Base-by-base conservation (phyloP, 2,797 vertebrate species). In the Decapterus maruadsi region DNA sequence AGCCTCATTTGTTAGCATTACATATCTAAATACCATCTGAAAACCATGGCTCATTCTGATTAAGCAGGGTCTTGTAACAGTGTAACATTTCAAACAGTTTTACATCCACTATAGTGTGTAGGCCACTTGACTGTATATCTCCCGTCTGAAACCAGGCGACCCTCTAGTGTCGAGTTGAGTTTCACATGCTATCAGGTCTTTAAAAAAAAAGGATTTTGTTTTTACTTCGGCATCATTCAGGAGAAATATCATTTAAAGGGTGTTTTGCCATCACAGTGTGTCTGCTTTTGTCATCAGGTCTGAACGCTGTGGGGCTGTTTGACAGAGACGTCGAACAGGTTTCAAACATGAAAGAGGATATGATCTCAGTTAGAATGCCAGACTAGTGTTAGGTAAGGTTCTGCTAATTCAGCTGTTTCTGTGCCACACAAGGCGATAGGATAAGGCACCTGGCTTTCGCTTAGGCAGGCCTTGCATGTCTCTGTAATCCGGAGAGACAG, bases 11-110 rank as follows among this genome's bases (percentile, higher is more conserved):
- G 90, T 92, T 86, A 87, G 78, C 75, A 75, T 91, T 83, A 87
- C 83, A 81, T 93, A 92, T 93, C 90, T 90, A 90, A 94, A 93
- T 89, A 83, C 82, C 83, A 93, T 94, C 94, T 94, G 89, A 94
- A 95, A 92, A 87, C 90, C 87, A 69, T 82, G 85, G 85, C 87
- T 86, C 83, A 70, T 77, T 90, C 75, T 86, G 90, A 92, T 92
- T 89, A 89, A 86, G 80, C 75, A 72, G 69, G 69, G 71, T 85
- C 72, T 78, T 81, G 82, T 70, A 84, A 73, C 77, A 20, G 78
- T 78, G 75, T 81, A 81, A 72, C 69, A 68, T 89, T 91, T 89
- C 78, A 85, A 78, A 86, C 53, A 61, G 53, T 75, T 78, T 14
- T 45, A 69, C 58, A 54, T 72, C 77, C 62, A 55, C 71, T 26